Evolutionary conservation across 2,888 invertebrate species (phyloP).

Genomic region (Troglohyphantes excavatus): DNA sequence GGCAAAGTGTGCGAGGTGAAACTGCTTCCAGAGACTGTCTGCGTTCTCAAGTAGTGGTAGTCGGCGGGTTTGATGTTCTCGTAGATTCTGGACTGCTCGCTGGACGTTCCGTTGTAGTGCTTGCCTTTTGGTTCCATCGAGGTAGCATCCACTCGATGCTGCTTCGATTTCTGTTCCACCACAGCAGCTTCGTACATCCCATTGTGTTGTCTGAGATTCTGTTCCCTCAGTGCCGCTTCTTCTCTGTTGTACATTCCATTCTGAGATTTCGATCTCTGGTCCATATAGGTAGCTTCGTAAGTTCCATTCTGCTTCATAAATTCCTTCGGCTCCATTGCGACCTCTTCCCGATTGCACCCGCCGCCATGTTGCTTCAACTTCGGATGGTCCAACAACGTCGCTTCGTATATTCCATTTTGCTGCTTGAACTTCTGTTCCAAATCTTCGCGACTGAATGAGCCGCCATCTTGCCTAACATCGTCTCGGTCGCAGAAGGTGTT

Average conservation of each 20-base stretch:
- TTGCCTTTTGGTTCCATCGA: not conserved
- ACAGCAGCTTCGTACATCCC: not conserved
- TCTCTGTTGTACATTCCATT: not conserved
- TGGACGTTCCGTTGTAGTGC: not conserved
- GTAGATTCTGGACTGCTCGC: constrained; percentile 63
- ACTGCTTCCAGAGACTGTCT: not conserved
- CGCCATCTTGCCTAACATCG: constrained; percentile 1
- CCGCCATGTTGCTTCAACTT: not conserved
- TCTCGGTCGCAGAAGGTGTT: constrained; percentile 1
- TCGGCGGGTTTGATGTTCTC: constrained; percentile 66
- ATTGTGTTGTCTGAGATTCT: not conserved
- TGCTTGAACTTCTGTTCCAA: too few relatives aligned
- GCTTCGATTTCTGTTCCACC: not conserved
- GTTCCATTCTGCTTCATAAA: not conserved
- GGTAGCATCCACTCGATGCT: not conserved
- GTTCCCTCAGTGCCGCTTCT: not conserved
- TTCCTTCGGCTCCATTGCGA: not conserved
- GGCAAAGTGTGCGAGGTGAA: constrained; percentile 59
- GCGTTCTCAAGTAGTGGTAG: constrained; percentile 21
- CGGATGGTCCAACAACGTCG: not conserved
- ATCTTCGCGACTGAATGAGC: not conserved
- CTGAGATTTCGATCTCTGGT: not conserved
- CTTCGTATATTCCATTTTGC: too few relatives aligned
- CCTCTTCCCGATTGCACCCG: not conserved
- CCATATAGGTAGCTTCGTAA: not conserved